Evolutionary conservation across 2,888 invertebrate species (phyloP).

Genomic region (Pyrocoelia pectoralis): DNA sequence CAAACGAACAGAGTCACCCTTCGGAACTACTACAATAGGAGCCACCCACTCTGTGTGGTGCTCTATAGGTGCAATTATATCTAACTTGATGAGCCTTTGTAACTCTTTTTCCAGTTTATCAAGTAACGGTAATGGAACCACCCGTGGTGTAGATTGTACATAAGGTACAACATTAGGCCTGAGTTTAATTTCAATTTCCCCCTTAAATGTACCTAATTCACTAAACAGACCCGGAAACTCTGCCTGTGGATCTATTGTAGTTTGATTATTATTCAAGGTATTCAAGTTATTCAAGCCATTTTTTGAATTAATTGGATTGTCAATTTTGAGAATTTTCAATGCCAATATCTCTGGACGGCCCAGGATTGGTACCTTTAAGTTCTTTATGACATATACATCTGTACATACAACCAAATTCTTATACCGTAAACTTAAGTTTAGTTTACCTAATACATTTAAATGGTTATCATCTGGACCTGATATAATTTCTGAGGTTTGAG

Average conservation of each 20-base stretch:
- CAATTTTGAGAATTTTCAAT: neutral
- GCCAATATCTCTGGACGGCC: slow-evolving; percentile 5
- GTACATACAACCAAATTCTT: too few relatives aligned
- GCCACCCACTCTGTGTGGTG: slow-evolving; percentile 28
- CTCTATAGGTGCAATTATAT: slow-evolving; percentile 27
- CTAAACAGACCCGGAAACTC: slow-evolving; percentile 2
- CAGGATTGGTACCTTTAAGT: neutral
- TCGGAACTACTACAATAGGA: slow-evolving; percentile 28
- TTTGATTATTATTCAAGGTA: neutral
- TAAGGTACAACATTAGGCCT: slow-evolving; percentile 7
- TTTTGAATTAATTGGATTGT: neutral
- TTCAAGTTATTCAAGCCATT: slow-evolving; percentile 1
- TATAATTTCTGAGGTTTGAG: neutral
- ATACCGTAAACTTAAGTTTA: too few relatives aligned
- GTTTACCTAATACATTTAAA: slow-evolving; percentile 1
- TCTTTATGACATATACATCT: neutral
- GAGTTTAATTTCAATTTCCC: slow-evolving; percentile 4
- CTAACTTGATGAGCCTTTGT: slow-evolving; percentile 11
- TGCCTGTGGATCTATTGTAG: too few relatives aligned
- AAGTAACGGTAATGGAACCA: slow-evolving; percentile 28
- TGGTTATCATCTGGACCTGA: neutral
- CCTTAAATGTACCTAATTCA: slow-evolving; percentile 3
- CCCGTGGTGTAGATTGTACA: slow-evolving; percentile 24
- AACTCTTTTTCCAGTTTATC: slow-evolving; percentile 25
- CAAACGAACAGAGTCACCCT: slow-evolving; percentile 38